Percentiles rank a stretch among this genome's conserved stretches.
phyloP scores from a whole-genome alignment of 2,888 invertebrate genomes.

The Bellardia bayeri region DNA sequence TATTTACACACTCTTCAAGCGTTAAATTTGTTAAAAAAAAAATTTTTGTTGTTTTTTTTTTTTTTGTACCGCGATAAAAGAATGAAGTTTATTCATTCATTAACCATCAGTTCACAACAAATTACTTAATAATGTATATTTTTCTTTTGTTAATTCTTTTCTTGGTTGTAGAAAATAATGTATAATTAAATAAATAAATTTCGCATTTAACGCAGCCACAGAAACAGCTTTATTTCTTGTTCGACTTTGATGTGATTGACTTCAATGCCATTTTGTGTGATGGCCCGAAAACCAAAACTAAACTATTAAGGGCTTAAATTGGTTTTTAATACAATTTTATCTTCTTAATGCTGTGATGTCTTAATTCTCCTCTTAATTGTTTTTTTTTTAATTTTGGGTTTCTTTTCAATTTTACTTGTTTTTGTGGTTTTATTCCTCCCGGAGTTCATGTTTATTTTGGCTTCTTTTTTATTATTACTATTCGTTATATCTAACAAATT shows the following conservation, averaged over 20 bases:
- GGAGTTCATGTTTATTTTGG: neutral
- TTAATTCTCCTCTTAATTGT: slow-evolving; percentile 24
- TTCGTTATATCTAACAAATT: neutral
- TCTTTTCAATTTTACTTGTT: neutral
- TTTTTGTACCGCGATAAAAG: slow-evolving; percentile 1
- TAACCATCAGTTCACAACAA: slow-evolving; percentile 10
- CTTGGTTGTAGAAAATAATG: neutral
- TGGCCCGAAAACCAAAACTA: slow-evolving; percentile 1
- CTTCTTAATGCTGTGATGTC: slow-evolving; percentile 23
- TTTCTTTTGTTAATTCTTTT: neutral
- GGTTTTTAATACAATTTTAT: slow-evolving; percentile 4
- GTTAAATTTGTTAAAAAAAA: slow-evolving; percentile 44
- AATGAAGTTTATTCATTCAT: slow-evolving; percentile 18
- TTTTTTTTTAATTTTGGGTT: neutral
- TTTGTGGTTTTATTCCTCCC: neutral
- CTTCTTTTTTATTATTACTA: neutral
- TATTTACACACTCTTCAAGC: slow-evolving; percentile 61
- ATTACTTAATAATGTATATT: neutral
- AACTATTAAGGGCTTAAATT: slow-evolving; percentile 21
- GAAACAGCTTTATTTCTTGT: neutral
- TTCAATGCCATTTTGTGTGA: slow-evolving; percentile 10
- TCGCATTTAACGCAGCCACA: neutral
- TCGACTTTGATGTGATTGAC: slow-evolving; percentile 44
- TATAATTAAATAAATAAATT: slow-evolving; percentile 33
- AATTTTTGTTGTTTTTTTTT: too few relatives aligned